A percentile compares a stretch with the other conserved stretches of the same genome.
phyloP scores from a whole-genome alignment of 2,113 vertebrate species.

The Pygoscelis antarcticus region DNA sequence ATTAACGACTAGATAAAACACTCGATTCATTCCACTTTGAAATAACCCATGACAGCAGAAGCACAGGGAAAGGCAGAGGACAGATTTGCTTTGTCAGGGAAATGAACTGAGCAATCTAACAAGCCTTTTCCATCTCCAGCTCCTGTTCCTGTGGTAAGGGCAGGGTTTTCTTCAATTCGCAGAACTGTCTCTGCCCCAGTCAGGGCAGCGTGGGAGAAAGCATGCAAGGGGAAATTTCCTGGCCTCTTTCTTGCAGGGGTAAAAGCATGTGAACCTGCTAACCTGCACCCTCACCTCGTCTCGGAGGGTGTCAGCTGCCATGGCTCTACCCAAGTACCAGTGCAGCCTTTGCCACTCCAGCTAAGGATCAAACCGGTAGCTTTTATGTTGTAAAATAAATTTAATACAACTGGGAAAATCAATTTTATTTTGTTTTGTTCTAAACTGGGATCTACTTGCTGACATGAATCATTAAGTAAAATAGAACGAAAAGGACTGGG shows the following conservation, averaged over 20 bases:
- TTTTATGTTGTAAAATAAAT: neutral
- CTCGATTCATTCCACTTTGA: neutral
- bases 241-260: neutral
- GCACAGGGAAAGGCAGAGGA: neutral
- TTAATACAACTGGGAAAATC: neutral
- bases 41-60: neutral
- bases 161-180: neutral
- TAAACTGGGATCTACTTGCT: neutral
- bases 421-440: conserved; percentile 20
- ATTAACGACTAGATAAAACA: neutral
- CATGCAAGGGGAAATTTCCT: neutral
- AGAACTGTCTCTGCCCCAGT: neutral
- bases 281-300: neutral
- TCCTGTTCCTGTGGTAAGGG: neutral
- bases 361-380: neutral
- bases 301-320: neutral
- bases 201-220: neutral
- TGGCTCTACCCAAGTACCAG: neutral
- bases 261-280: neutral
- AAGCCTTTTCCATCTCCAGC: neutral
- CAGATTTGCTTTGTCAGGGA: neutral
- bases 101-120: neutral
- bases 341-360: neutral
- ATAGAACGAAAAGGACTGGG: neutral
- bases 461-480: conserved; percentile 37